phyloP scores from a whole-genome alignment of 2,888 invertebrate genomes.

The Blomia tropicalis region DNA sequence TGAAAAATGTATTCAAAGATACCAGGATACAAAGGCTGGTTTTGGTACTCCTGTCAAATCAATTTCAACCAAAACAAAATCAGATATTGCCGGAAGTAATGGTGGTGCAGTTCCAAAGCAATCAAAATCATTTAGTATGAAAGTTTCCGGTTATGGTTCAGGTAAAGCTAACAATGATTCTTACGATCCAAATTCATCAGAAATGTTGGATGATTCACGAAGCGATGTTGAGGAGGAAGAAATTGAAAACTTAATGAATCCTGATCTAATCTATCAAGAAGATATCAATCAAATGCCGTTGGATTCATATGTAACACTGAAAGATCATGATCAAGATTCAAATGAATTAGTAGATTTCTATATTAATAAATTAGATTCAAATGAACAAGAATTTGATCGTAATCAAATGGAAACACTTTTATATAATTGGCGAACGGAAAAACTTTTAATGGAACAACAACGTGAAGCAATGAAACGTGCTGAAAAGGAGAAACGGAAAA shows the following conservation, averaged over 20 bases:
- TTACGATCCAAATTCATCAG: neutral
- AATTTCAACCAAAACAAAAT: neutral
- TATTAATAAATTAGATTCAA: neutral
- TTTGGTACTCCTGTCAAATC: neutral
- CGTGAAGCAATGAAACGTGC: neutral
- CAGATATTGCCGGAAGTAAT: too few relatives aligned
- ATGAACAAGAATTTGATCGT: neutral
- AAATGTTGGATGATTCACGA: neutral
- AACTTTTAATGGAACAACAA: neutral
- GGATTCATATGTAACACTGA: neutral
- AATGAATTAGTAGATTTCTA: conserved; percentile 3
- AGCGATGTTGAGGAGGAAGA: conserved; percentile 8
- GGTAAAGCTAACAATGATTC: conserved; percentile 13
- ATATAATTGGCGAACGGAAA: conserved; percentile 14
- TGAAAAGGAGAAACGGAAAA: conserved; percentile 16
- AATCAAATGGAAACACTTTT: conserved; percentile 11
- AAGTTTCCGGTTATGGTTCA: neutral
- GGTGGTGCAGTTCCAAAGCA: neutral
- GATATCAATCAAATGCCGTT: neutral
- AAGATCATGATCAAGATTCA: neutral
- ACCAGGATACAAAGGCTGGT: conserved; percentile 19
- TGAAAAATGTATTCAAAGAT: conserved; percentile 67
- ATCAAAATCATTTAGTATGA: conserved; percentile 1
- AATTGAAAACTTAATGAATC: neutral
- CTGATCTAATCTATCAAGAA: neutral